Percentiles rank a stretch among this genome's conserved stretches.
These are phyloP conservation scores for Circaetus cinerascens DNA, from an alignment of 2,113 vertebrate genomes.

Conservation along the genomic window DNA sequence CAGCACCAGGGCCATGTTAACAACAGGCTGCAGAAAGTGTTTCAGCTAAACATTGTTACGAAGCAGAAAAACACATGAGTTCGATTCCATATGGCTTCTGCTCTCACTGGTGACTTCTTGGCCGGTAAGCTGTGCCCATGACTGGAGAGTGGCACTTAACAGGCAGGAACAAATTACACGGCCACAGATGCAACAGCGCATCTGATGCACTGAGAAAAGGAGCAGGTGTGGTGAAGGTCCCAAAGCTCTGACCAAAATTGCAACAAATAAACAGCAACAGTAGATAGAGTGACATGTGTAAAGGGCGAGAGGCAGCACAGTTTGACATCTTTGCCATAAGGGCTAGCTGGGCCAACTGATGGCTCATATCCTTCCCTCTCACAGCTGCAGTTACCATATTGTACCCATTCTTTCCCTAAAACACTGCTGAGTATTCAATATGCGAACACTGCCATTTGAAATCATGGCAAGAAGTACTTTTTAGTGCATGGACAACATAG, in stretches of 20 bases:
- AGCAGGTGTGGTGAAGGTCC: conserved; percentile 56
- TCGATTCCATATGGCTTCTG: conserved; percentile 21
- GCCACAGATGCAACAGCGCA: conserved; percentile 36
- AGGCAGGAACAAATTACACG: conserved; percentile 45
- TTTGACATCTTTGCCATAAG: conserved; percentile 57
- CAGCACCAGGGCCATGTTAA: background rate
- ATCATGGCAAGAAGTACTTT: background rate
- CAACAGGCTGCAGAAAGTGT: background rate
- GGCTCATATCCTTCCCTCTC: conserved; percentile 1
- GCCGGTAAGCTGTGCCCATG: background rate
- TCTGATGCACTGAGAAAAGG: conserved; percentile 32
- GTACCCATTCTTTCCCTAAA: conserved; percentile 15
- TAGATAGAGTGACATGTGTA: conserved; percentile 29
- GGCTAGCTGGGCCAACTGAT: conserved; percentile 16
- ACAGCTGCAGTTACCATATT: conserved; percentile 43
- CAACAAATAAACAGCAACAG: conserved; percentile 29
- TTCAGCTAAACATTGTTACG: background rate
- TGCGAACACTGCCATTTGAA: background rate
- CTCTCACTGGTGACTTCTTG: conserved; percentile 17
- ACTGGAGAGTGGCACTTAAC: background rate
- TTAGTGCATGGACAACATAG: background rate
- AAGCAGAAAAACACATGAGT: background rate
- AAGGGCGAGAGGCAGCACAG: conserved; percentile 14
- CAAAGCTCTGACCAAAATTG: conserved; percentile 30
- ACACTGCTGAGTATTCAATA: conserved; percentile 20